These are phyloP conservation scores for Pollenia griseotomentosa DNA, from an alignment of 2,888 invertebrate species.

Conservation along the genomic window DNA sequence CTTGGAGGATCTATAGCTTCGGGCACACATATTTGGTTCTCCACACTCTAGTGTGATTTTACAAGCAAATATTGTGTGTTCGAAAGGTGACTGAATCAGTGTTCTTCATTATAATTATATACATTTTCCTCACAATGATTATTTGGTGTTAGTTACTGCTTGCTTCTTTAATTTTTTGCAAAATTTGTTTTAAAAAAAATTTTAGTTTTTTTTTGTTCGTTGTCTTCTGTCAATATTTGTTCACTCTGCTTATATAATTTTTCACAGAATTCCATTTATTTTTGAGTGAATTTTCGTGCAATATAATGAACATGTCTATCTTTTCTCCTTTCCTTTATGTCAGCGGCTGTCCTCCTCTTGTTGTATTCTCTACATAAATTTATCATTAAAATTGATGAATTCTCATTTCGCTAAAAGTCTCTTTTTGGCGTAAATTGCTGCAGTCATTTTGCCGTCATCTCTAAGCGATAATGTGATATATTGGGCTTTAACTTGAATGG, in stretches of 20 bases:
- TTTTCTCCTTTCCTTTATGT: conserved; percentile 30
- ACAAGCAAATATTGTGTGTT: conserved; percentile 37
- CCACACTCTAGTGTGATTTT: conserved; percentile 22
- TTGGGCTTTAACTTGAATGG: conserved; percentile 25
- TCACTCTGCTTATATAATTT: conserved; percentile 49
- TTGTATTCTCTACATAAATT: neutral
- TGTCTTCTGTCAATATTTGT: conserved; percentile 35
- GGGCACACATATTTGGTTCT: conserved; percentile 34
- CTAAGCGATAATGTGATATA: conserved; percentile 33
- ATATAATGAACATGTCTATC: conserved; percentile 42
- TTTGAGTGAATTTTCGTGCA: conserved; percentile 12
- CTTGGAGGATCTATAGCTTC: conserved; percentile 30
- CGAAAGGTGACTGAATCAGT: conserved; percentile 43
- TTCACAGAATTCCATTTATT: conserved; percentile 65
- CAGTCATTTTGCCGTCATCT: conserved; percentile 13
- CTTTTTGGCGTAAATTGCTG: neutral
- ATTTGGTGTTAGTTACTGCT: conserved; percentile 58
- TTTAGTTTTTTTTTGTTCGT: neutral
- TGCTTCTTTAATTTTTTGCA: neutral
- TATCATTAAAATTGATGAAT: conserved; percentile 41
- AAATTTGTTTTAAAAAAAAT: conserved; percentile 41
- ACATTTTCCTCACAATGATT: conserved; percentile 44
- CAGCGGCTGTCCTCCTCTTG: conserved; percentile 48
- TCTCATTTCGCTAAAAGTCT: conserved; percentile 1
- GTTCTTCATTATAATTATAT: conserved; percentile 49